Base-by-base conservation (phyloP, 1,140 invertebrate species). In the Drosophila triauraria region DNA sequence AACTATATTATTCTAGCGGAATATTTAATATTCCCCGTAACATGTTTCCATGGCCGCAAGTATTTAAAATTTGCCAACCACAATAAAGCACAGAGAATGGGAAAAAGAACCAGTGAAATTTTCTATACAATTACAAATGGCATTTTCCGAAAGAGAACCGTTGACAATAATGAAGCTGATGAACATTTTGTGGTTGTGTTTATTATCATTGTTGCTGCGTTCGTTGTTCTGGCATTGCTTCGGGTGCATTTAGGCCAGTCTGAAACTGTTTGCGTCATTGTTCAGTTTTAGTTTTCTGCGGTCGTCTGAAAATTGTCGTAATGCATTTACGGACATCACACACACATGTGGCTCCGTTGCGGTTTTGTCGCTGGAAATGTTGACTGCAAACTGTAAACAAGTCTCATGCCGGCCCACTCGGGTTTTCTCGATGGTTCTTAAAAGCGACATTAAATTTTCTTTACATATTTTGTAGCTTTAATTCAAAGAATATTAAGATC, bases 141-240 rank as follows among this genome's bases (percentile, higher is more conserved):
- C 58, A 79, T 60, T 65, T 82, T 78, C 10, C 43, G 32, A 35
- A 9, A 71, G 48, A 59, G 75, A 77, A 69, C 58, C 74, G 78
- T 74, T 68, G 69, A 88, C 80, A 84, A 70, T 88, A 88, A 87
- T 87, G 67, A 68, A 83, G 80, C 84, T 75, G 72, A 48, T 83
- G 56, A 88, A 80, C 77, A 80, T 81, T 87, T 75, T 88, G 84
- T 27, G 85, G 84, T 78, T 57, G 48, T 84, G 84, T 75, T 78
- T 70, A 83, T 83, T 83, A 65, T 82, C 64, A 79, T 57, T 68
- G 62, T 30, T 63, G 59, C 56, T 74, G 30, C 43, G 51, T 67
- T 75, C 35, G 46, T 43, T 75, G 48, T 74, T 51, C 50, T 25
- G 10, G 17, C 47, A 56, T 48, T 43, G 75, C 63, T n/a, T 27